Conservation (phyloP, 2,797 vertebrate species). For the Mallotus villosus region DNA sequence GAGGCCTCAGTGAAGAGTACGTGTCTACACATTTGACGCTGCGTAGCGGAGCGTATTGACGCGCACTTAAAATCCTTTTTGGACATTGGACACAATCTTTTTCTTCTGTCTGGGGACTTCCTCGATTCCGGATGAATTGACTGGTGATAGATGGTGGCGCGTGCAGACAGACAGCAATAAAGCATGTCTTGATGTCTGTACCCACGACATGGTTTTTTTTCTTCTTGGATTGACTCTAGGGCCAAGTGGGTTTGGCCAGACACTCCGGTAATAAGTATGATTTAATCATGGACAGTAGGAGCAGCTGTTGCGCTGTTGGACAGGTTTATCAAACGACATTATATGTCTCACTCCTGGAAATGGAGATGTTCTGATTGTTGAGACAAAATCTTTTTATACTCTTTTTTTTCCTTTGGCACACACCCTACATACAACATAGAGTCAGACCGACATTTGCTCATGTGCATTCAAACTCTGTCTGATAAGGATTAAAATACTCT, state of each 20-base stretch:
- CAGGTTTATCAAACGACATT: too few relatives aligned
- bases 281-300: background rate
- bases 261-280: background rate
- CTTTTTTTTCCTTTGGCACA: too few relatives aligned
- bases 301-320: background rate
- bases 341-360: too few relatives aligned
- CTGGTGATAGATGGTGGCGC: conserved; percentile 54
- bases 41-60: background rate
- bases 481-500: background rate
- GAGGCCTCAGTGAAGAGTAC: background rate
- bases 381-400: too few relatives aligned
- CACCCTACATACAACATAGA: too few relatives aligned
- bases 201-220: conserved; percentile 11
- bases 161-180: conserved; percentile 55
- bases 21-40: background rate
- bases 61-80: background rate
- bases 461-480: background rate
- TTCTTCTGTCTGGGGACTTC: conserved; percentile 22
- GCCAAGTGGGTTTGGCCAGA: background rate
- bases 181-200: conserved; percentile 41
- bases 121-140: conserved; percentile 54
- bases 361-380: too few relatives aligned
- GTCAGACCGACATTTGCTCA: conserved; percentile 47
- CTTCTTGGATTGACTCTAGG: conserved; percentile 11
- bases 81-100: background rate